Percentiles rank a stretch among this genome's conserved stretches.
Evolutionary conservation across 1,140 invertebrate genomes (phyloP).

Genomic region (Heterodera carotae): DNA sequence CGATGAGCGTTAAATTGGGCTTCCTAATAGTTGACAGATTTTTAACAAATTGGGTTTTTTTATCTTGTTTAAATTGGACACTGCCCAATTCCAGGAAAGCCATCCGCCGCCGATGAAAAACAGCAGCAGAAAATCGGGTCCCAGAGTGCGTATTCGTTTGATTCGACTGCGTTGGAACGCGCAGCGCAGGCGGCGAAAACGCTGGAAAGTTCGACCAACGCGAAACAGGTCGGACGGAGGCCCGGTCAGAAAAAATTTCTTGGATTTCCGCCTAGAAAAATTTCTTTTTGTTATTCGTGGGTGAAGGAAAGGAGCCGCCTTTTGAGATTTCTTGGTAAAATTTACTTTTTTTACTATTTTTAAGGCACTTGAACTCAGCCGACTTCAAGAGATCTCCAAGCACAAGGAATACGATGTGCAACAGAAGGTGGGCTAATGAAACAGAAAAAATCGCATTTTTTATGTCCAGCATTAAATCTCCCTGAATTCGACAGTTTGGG

Average conservation of each 20-base stretch:
- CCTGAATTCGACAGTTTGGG: too few relatives aligned
- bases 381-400: conserved; percentile 84
- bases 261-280: too few relatives aligned
- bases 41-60: too few relatives aligned
- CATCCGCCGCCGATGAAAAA: neutral
- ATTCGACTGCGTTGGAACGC: conserved; percentile 90
- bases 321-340: too few relatives aligned
- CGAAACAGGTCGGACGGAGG: conserved; percentile 74
- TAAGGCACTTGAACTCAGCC: conserved; percentile 82
- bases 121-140: conserved; percentile 29
- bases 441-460: too few relatives aligned
- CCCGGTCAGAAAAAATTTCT: too few relatives aligned
- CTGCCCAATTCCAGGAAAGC: conserved; percentile 15
- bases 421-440: conserved; percentile 66
- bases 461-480: too few relatives aligned
- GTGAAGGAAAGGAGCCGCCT: too few relatives aligned
- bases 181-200: conserved; percentile 93
- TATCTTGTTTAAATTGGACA: neutral
- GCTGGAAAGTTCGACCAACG: conserved; percentile 87
- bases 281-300: too few relatives aligned
- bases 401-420: conserved; percentile 82
- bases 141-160: conserved; percentile 80
- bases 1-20: too few relatives aligned
- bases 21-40: too few relatives aligned
- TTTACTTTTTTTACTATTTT: too few relatives aligned